These are phyloP conservation scores for Cisticola juncidis DNA, from an alignment of 2,113 vertebrate species.

Conservation along the genomic window DNA sequence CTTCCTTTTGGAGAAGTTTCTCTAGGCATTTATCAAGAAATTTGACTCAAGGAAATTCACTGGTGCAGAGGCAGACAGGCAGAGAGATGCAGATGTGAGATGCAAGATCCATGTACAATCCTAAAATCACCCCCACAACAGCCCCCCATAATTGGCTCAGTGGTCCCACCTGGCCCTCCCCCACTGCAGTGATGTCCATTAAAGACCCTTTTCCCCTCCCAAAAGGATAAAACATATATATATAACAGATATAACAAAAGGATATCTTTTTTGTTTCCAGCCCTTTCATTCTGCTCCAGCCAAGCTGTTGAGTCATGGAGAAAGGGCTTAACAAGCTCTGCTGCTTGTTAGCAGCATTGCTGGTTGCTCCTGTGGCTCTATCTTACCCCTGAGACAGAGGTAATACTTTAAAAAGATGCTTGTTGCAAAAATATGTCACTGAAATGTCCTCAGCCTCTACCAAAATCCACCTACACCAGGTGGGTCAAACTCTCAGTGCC, in stretches of 20 bases:
- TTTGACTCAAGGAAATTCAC: not conserved
- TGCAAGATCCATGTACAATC: fast-evolving
- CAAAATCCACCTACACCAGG: not conserved
- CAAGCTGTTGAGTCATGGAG: not conserved
- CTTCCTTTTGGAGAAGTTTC: not conserved
- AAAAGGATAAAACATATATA: too few species aligned
- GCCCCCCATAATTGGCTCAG: not conserved
- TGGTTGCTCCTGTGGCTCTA: not conserved
- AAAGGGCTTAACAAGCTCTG: not conserved
- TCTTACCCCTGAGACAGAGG: not conserved
- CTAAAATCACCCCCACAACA: not conserved
- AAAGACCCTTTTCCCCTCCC: not conserved
- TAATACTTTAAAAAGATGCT: not conserved
- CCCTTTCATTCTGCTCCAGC: not conserved
- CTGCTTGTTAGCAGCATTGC: not conserved
- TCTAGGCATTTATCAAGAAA: not conserved
- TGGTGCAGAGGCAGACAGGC: not conserved
- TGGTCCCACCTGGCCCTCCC: not conserved
- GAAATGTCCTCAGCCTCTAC: not conserved
- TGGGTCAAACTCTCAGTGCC: not conserved
- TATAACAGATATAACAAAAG: too few species aligned
- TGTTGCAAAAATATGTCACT: not conserved
- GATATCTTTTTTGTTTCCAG: not conserved
- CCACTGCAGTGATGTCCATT: not conserved
- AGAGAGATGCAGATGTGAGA: not conserved